phyloP scores from a whole-genome alignment of 2,113 vertebrate genomes.

The Aptenodytes forsteri region DNA sequence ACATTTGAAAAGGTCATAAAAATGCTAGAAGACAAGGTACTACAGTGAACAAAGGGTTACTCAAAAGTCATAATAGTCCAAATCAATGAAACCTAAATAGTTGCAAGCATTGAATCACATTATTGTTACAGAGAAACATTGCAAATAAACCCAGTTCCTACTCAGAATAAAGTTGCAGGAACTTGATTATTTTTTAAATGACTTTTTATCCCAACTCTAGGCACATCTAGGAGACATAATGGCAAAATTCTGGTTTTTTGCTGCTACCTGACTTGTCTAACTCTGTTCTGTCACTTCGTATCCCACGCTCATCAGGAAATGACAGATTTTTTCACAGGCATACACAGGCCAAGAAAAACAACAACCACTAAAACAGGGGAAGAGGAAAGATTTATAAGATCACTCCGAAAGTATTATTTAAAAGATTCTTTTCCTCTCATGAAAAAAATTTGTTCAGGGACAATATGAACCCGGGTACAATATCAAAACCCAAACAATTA shows the following conservation, averaged over 20 bases:
- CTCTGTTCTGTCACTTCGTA: constrained; percentile 49
- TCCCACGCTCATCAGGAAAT: constrained; percentile 46
- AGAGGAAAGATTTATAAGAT: background rate
- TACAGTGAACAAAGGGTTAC: background rate
- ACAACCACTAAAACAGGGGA: constrained; percentile 3
- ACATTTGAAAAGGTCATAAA: background rate
- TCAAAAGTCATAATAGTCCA: background rate
- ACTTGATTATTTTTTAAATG: background rate
- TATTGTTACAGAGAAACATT: background rate
- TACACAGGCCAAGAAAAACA: constrained; percentile 55
- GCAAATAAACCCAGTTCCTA: background rate
- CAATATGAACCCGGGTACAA: background rate
- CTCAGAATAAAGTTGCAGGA: background rate
- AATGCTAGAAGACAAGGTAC: background rate
- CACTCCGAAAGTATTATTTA: background rate
- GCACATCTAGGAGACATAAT: background rate
- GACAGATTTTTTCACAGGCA: constrained; percentile 50
- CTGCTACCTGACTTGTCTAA: constrained; percentile 48
- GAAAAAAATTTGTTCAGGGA: background rate
- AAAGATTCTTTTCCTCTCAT: background rate
- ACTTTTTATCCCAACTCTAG: background rate
- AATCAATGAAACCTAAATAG: background rate
- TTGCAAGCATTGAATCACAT: background rate
- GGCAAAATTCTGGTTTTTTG: background rate
- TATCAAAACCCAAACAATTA: background rate